Evolutionary conservation across 1,140 invertebrate genomes (phyloP).

Genomic region (Aphelinus certus): DNA sequence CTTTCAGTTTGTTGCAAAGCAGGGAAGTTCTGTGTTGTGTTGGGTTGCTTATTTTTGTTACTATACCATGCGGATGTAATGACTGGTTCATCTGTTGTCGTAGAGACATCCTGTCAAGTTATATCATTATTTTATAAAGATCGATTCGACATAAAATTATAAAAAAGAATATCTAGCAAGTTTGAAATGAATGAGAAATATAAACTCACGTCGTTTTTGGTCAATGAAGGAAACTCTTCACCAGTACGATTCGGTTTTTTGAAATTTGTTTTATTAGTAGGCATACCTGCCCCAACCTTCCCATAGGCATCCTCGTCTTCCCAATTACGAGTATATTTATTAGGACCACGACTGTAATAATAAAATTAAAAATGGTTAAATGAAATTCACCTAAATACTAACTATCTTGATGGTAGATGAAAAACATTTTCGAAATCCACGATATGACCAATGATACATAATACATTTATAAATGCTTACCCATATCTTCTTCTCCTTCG

Average conservation of each 20-base stretch:
- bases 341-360: constrained; percentile 79
- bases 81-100: constrained; percentile 54
- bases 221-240: constrained; percentile 63
- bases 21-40: constrained; percentile 59
- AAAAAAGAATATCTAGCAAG: background rate
- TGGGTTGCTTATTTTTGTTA: constrained; percentile 58
- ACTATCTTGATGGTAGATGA: background rate
- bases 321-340: constrained; percentile 91
- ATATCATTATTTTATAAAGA: background rate
- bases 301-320: constrained; percentile 89
- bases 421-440: constrained; percentile 6
- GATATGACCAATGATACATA: constrained; percentile 6
- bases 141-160: background rate
- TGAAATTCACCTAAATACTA: background rate
- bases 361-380: constrained; percentile 29
- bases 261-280: constrained; percentile 43
- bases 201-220: constrained; percentile 49
- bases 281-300: constrained; percentile 57
- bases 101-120: constrained; percentile 7
- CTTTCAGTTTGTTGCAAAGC: constrained; percentile 56
- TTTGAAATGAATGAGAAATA: background rate
- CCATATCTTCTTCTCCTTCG: constrained; percentile 85
- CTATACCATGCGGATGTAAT: constrained; percentile 65
- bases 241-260: constrained; percentile 53
- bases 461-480: constrained; percentile 61